phyloP scores from a whole-genome alignment of 2,888 invertebrate genomes.

The Gryllus longicercus region DNA sequence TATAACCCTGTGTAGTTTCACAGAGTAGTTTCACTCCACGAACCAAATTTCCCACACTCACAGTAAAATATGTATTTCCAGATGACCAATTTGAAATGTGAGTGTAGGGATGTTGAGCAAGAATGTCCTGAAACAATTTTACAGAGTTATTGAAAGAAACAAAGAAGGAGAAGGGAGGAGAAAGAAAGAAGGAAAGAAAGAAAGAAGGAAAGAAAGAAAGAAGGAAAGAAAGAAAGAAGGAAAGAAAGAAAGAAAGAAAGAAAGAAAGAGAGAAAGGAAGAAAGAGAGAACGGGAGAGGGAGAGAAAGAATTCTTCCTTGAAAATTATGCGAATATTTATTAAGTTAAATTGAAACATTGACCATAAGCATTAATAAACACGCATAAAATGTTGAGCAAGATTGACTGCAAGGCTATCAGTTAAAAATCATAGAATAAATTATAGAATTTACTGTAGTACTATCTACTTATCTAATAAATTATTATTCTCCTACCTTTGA shows the following conservation, averaged over 20 bases:
- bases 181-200: no score
- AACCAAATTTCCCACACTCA: constrained; percentile 92
- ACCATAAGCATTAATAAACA: no score
- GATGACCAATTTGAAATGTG: constrained; percentile 93
- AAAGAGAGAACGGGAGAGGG: constrained; percentile 23
- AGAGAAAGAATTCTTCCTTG: constrained; percentile 17
- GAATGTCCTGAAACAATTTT: constrained; percentile 61
- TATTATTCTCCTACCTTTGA: constrained; percentile 62
- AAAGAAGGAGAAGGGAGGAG: no score
- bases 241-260: not conserved
- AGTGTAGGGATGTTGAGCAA: constrained; percentile 80
- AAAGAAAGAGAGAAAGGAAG: not conserved
- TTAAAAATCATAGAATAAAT: not conserved
- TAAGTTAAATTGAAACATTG: not conserved
- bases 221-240: constrained; percentile 19
- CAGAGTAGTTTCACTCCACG: constrained; percentile 82
- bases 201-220: not conserved
- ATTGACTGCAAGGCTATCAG: not conserved
- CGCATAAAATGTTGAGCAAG: no score
- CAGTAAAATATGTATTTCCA: constrained; percentile 91
- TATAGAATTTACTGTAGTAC: not conserved
- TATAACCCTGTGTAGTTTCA: constrained; percentile 90
- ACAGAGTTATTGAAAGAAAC: not conserved
- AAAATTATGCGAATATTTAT: not conserved
- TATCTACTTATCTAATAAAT: not conserved